Evolutionary conservation across 2,113 vertebrate species (phyloP).

Genomic region (Eulacestoma nigropectus): DNA sequence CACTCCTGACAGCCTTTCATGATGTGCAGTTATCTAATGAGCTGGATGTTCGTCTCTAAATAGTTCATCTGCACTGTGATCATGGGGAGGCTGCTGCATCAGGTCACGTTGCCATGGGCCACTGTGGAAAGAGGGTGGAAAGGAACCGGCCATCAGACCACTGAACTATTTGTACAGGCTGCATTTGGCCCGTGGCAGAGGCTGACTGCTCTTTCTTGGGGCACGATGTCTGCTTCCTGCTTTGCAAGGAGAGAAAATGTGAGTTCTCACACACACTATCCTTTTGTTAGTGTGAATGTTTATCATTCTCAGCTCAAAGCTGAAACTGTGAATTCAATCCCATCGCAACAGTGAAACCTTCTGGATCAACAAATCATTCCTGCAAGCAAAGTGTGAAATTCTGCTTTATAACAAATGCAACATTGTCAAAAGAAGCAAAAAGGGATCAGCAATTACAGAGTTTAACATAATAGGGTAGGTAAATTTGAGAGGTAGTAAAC

Average conservation of each 20-base stretch:
- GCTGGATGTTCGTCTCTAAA: background rate
- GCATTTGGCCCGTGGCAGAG: background rate
- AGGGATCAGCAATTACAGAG: background rate
- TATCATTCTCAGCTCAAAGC: background rate
- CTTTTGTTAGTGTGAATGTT: background rate
- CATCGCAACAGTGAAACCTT: background rate
- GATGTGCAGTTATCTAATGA: background rate
- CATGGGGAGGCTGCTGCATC: fast-evolving
- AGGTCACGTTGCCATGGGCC: background rate
- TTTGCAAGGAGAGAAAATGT: background rate
- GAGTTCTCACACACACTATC: background rate
- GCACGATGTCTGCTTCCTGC: fast-evolving
- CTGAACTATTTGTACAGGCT: background rate
- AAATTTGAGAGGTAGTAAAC: background rate
- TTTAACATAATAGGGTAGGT: background rate
- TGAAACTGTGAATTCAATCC: background rate
- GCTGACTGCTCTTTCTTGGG: background rate
- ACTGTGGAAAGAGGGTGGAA: background rate
- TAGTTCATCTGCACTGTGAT: background rate
- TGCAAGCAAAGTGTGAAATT: background rate
- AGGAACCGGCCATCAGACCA: background rate
- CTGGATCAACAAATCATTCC: background rate
- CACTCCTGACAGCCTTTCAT: background rate
- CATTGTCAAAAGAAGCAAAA: background rate
- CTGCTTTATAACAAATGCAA: background rate